These are phyloP conservation scores for Thaleichthys pacificus DNA, from an alignment of 2,797 vertebrate genomes.

Conservation along the genomic window DNA sequence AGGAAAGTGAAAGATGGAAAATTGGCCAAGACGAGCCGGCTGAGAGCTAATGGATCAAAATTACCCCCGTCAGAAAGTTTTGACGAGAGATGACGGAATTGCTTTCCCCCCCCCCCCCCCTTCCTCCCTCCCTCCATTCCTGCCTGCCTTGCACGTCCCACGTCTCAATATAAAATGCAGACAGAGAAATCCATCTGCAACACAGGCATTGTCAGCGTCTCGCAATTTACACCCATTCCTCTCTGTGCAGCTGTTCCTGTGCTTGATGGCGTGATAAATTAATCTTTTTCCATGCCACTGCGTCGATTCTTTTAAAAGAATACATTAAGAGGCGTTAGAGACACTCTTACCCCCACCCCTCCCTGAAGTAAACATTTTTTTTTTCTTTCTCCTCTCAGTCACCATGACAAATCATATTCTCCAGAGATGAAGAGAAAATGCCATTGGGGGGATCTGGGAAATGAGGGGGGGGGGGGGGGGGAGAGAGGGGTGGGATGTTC, in stretches of 20 bases:
- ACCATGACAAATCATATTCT: constrained; percentile 82
- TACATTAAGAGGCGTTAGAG: constrained; percentile 79
- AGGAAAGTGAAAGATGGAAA: constrained; percentile 71
- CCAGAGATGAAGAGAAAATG: constrained; percentile 65
- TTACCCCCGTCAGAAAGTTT: constrained; percentile 81
- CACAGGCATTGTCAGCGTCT: constrained; percentile 76
- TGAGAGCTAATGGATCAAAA: constrained; percentile 82
- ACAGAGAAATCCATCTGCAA: constrained; percentile 53
- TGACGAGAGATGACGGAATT: constrained; percentile 77
- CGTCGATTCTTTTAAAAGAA: constrained; percentile 83
- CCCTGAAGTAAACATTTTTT: constrained; percentile 64
- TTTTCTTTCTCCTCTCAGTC: constrained; percentile 72
- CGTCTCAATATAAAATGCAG: constrained; percentile 78
- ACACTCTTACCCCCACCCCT: constrained; percentile 43
- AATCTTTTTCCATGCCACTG: constrained; percentile 83
- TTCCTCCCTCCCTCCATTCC: constrained; percentile 37
- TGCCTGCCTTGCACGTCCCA: constrained; percentile 27
- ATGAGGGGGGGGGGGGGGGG: constrained; percentile 36
- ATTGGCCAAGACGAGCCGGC: constrained; percentile 71
- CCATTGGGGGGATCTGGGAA: constrained; percentile 32
- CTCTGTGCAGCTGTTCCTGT: constrained; percentile 80
- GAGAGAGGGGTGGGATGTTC: constrained; percentile 25
- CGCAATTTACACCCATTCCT: constrained; percentile 82
- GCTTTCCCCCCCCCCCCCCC: constrained; percentile 59
- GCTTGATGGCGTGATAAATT: constrained; percentile 86